Percentiles rank a stretch among this genome's conserved stretches.
These are phyloP conservation scores for Ichneumoninae sp. DNA, from an alignment of 2,888 invertebrate species.

Conservation along the genomic window DNA sequence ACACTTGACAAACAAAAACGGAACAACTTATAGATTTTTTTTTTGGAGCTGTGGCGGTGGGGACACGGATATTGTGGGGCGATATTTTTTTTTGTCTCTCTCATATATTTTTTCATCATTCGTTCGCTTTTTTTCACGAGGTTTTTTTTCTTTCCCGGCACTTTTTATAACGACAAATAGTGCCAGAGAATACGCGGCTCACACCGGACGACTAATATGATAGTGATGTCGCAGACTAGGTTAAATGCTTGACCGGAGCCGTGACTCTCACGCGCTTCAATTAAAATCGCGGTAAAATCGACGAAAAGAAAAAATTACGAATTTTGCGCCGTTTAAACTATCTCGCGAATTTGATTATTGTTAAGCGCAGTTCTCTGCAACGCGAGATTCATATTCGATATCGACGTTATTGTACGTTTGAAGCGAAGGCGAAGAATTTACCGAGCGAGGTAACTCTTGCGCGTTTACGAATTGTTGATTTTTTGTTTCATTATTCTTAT, in stretches of 20 bases:
- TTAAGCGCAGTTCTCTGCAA: neutral
- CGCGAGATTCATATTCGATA: constrained; percentile 20
- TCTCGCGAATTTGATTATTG: constrained; percentile 25
- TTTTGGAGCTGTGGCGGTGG: constrained; percentile 79
- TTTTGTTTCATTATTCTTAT: constrained; percentile 43
- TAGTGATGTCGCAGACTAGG: constrained; percentile 66
- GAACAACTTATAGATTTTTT: constrained; percentile 82
- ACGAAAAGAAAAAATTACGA: neutral
- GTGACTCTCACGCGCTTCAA: neutral
- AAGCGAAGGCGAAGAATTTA: constrained; percentile 51
- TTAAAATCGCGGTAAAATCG: constrained; percentile 7
- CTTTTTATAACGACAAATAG: neutral
- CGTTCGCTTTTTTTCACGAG: constrained; percentile 29
- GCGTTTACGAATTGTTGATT: constrained; percentile 46
- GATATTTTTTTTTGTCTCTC: constrained; percentile 26
- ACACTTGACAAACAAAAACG: constrained; percentile 84
- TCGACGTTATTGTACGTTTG: constrained; percentile 61
- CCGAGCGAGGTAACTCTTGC: constrained; percentile 26
- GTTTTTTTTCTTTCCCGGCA: constrained; percentile 11
- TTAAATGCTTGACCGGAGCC: constrained; percentile 53
- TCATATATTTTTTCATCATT: constrained; percentile 28
- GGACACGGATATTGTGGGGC: constrained; percentile 69
- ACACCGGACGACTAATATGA: constrained; percentile 24
- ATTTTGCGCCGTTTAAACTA: constrained; percentile 14
- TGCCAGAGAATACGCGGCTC: constrained; percentile 18